These are phyloP conservation scores for Palythoa grandis DNA, from an alignment of 92 coral and sea anemone genomes.

Conservation along the genomic window DNA sequence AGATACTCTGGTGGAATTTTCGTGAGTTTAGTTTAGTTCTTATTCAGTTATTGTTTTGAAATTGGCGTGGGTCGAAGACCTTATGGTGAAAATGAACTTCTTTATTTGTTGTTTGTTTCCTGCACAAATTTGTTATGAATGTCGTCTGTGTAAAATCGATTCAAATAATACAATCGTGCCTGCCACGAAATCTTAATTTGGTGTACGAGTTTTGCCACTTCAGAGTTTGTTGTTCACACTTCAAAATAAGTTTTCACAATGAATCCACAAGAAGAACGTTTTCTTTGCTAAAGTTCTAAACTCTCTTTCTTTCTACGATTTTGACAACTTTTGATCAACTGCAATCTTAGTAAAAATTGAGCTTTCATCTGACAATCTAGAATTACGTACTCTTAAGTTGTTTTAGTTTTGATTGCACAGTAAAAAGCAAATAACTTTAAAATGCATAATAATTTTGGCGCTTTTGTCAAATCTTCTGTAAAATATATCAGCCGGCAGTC, in stretches of 20 bases:
- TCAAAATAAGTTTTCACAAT: background rate
- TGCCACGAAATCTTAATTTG: background rate
- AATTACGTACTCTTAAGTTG: background rate
- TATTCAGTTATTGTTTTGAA: background rate
- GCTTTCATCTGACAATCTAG: background rate
- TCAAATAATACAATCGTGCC: background rate
- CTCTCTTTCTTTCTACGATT: background rate
- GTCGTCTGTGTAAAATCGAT: background rate
- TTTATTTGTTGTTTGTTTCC: background rate
- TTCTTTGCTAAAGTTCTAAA: background rate
- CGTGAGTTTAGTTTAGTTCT: background rate
- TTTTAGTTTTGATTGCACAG: background rate
- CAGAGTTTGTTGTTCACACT: background rate
- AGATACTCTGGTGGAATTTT: background rate
- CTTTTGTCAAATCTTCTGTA: background rate
- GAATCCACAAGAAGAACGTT: background rate
- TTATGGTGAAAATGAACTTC: background rate
- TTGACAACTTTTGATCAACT: background rate
- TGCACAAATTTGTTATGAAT: background rate
- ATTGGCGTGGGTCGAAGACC: background rate
- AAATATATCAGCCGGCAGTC: background rate
- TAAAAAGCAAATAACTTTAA: background rate
- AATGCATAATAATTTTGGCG: conserved; percentile 18
- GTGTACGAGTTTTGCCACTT: background rate
- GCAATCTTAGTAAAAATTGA: background rate